Evolutionary conservation across 2,888 invertebrate genomes (phyloP), one percentile per base, ranked within the genome.

Genomic region (Clivina fossor): DNA sequence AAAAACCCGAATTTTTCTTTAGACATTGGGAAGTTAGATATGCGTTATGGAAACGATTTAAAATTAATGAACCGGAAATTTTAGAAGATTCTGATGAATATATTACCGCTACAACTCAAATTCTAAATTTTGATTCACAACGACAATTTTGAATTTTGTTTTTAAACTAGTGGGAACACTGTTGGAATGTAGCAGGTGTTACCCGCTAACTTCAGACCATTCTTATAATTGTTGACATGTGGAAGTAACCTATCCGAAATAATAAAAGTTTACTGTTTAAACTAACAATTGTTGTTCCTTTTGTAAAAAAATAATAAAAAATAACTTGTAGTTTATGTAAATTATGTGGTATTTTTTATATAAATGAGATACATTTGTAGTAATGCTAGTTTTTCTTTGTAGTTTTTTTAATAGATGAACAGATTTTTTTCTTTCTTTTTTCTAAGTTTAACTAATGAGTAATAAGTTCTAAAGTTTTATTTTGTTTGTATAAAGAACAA

Each of bases 1-100:
- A 82, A 62, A 82, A 82, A 55, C 78, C 80, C 0, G 80, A 82
- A 4, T 67, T 84, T 9, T 84, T 81, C 65, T 82, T 84, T 57
- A 79, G 83, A 58, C 82, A 84, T 63, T 84, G 83, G 83, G 82
- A 84, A 64, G 73, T 80, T 2, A 75, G 84, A 24, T 84, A 80
- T 60, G 82, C 82, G 0, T 66, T 84, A 4, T 84, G 83, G 83
- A 83, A 81, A 65, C 80, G 75, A 70, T 78, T 84, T 60, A 66
- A 24, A 20, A 18, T 47, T n/a, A 13, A 47, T 2, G 47, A 47
- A 47, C 5, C 4, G 16, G 26, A 24, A 24, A 24, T 7, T 24
- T 4, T 7, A 24, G 9, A 4, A 24, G 9, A 24, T 7, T 4
- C 26, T 24, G 26, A 9, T 7, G 9, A 24, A 24, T 24, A 9